These are phyloP conservation scores for Euleptes europaea DNA, from an alignment of 2,113 vertebrate genomes.

Conservation along the genomic window DNA sequence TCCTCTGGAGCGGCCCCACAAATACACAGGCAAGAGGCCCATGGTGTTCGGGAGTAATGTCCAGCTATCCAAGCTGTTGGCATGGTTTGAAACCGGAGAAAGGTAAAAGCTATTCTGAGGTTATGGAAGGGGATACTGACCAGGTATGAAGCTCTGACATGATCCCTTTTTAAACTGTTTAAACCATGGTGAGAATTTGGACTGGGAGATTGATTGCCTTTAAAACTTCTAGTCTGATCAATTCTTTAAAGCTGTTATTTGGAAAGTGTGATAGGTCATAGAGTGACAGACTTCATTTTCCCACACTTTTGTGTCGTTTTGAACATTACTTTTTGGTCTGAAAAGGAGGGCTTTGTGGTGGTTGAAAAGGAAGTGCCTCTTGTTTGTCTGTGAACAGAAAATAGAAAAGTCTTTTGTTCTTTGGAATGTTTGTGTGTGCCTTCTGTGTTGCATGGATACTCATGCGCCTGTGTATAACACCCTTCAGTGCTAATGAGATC, in stretches of 20 bases:
- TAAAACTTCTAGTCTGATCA: neutral
- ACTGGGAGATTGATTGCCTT: too few species aligned
- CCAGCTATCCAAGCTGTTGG: too few species aligned
- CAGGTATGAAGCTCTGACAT: too few species aligned
- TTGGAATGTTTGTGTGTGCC: constrained; percentile 19
- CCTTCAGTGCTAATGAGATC: neutral
- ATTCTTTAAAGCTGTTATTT: constrained; percentile 7
- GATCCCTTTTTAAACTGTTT: too few species aligned
- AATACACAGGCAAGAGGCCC: too few species aligned
- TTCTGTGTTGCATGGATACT: constrained; percentile 25
- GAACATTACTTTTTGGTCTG: constrained; percentile 3
- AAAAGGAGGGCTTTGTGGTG: neutral
- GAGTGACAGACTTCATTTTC: constrained; percentile 22
- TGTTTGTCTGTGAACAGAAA: constrained; percentile 14
- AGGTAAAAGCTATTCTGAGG: too few species aligned
- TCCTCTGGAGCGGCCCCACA: too few species aligned
- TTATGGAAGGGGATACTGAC: too few species aligned
- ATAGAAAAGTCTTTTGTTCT: neutral
- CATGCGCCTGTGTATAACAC: neutral
- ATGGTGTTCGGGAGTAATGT: too few species aligned
- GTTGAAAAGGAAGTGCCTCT: constrained; percentile 20
- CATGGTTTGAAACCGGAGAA: too few species aligned
- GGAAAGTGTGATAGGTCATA: constrained; percentile 3
- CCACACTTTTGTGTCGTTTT: neutral
- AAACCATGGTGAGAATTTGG: too few species aligned